phyloP scores from a whole-genome alignment of 2,797 vertebrate genomes.

The Rhinella marina region DNA sequence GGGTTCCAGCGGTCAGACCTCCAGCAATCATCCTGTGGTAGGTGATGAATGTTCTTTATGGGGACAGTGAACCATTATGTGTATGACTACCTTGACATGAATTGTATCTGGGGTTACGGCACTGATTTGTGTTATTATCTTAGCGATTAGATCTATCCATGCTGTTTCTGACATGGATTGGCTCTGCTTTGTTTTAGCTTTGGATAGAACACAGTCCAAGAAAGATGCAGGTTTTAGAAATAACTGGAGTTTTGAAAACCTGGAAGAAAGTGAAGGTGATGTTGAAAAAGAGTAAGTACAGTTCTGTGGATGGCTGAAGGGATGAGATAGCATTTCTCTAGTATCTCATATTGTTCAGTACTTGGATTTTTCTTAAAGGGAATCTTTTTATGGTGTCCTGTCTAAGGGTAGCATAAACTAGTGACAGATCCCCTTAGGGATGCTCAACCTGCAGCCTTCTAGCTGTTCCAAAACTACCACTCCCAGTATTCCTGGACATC shows the following conservation, averaged over 20 bases:
- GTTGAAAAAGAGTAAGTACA: slow-evolving; percentile 90
- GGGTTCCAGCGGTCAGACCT: no score
- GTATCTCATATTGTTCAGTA: no score
- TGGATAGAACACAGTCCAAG: slow-evolving; percentile 88
- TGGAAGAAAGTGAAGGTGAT: slow-evolving; percentile 87
- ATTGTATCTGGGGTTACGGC: neutral
- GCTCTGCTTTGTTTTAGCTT: slow-evolving; percentile 81
- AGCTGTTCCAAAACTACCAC: no score
- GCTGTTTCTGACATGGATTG: slow-evolving; percentile 40
- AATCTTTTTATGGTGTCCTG: no score
- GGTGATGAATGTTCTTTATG: no score
- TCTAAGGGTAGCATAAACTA: no score
- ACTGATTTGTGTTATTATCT: neutral
- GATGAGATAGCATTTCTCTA: neutral
- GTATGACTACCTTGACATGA: neutral
- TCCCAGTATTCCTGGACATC: no score
- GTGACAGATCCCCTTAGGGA: no score
- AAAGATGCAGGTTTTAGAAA: slow-evolving; percentile 92
- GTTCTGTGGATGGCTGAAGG: neutral
- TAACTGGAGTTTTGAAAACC: slow-evolving; percentile 90
- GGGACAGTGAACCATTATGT: no score
- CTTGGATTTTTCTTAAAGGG: no score
- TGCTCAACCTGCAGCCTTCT: no score
- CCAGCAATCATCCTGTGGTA: no score
- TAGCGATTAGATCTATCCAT: neutral